Conservation (phyloP, 2,113 vertebrate genomes). For the Petrocephalus zakoni region DNA sequence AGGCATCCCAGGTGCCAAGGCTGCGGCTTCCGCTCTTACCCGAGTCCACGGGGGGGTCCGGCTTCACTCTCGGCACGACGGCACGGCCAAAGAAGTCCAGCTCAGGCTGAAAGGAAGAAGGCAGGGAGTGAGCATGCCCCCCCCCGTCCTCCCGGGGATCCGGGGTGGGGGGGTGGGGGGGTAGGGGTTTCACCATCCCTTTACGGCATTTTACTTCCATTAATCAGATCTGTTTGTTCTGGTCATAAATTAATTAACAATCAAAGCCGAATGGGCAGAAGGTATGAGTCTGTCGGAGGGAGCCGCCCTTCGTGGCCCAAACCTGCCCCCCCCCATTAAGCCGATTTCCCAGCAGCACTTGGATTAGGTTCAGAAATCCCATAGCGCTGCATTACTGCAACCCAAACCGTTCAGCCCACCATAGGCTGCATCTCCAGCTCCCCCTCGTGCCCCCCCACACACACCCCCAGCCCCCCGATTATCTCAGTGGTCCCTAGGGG, state of each 20-base stretch:
- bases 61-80: conserved; percentile 49
- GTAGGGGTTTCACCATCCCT: too few species aligned
- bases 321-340: conserved; percentile 36
- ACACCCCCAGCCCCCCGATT: background rate
- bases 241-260: background rate
- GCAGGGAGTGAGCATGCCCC: background rate
- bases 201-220: background rate
- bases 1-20: background rate
- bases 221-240: background rate
- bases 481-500: background rate
- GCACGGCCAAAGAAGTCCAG: conserved; percentile 65
- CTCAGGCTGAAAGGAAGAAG: conserved; percentile 53
- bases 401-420: background rate
- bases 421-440: background rate
- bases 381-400: conserved; percentile 13
- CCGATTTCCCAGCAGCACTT: conserved; percentile 27
- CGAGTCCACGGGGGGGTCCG: conserved; percentile 33
- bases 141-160: background rate
- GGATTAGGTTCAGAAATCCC: conserved; percentile 34
- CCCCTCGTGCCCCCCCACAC: background rate
- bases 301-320: conserved; percentile 3
- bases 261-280: background rate
- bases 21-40: conserved; percentile 35
- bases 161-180: background rate
- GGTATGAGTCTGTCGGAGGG: background rate